Base-by-base conservation (phyloP, 2,113 vertebrate species). In the Charadrius vociferus region DNA sequence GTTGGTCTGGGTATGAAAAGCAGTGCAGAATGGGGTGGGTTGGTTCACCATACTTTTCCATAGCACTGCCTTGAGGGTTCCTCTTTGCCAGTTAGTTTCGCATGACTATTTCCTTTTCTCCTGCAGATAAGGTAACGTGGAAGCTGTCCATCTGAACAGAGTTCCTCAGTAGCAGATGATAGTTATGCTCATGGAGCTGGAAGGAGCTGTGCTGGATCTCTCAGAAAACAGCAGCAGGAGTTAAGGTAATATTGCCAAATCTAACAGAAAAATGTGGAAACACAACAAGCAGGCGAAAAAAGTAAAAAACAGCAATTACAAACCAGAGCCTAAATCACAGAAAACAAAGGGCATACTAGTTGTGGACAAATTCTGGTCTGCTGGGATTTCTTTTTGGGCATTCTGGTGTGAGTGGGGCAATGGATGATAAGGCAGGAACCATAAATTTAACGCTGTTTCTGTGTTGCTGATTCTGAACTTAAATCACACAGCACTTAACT, bases 141-240 rank as follows among this genome's bases (percentile, higher is more conserved):
- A 50, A 34, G 10, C 5, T 86, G 29, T 61, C 39, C 12, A 24
- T 34, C 32, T 53, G 73, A 92, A 36, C 22, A 10, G 22, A 53
- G 53, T 30, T 90, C 29, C 32, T 84, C 73, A 14, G n/a, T 12
- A 65, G 23, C 20, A 84, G 45, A 5, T 21, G 34, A 22, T 6
- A 65, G 12, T 41, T 17, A 70, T 2, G 3, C 13, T n/a, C 1
- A 0, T 32, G 63, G 7, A 43, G 10, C 10, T 71, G 53, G 63
- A 59, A 45, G 59, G 43, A 84, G n/a, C 29, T 37, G 32, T 12
- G 7, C 50, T 50, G 53, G 39, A 22, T 41, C 32, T 10, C 21
- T 41, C 59, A 68, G 43, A 72, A 49, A 72, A 37, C 43, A 77
- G 47, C 21, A 34, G 59, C 53, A 49, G 21, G 10, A 27, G 12